A percentile compares a stretch with the other conserved stretches of the same genome.
phyloP scores from a whole-genome alignment of 2,797 vertebrate species.

The Apodemus agrarius region DNA sequence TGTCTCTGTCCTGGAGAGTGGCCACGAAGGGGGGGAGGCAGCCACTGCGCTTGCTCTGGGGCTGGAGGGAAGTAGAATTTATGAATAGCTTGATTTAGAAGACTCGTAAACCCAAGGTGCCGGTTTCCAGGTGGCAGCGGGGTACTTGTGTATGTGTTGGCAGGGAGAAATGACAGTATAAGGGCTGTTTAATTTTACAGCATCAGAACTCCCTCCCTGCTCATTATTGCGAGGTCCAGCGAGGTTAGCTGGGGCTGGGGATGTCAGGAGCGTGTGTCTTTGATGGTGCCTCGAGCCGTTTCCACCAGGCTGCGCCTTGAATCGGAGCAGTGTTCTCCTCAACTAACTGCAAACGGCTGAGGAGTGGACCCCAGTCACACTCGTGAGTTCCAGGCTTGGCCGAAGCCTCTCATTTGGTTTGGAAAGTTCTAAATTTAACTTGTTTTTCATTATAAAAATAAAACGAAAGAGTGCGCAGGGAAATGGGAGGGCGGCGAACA shows the following conservation, averaged over 20 bases:
- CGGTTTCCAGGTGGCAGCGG: neutral
- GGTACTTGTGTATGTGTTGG: slow-evolving; percentile 66
- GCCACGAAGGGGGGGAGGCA: neutral
- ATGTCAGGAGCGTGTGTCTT: slow-evolving; percentile 38
- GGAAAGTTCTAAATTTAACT: slow-evolving; percentile 74
- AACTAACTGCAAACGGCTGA: slow-evolving; percentile 73
- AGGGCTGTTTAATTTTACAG: slow-evolving; percentile 61
- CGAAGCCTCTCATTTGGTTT: slow-evolving; percentile 32
- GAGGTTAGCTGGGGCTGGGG: slow-evolving; percentile 19
- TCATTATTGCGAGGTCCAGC: slow-evolving; percentile 32
- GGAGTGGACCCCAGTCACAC: slow-evolving; percentile 50
- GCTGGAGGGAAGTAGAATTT: neutral
- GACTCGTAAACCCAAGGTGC: slow-evolving; percentile 41
- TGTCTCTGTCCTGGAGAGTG: slow-evolving; percentile 43
- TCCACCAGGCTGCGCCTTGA: slow-evolving; percentile 53
- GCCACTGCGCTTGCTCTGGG: slow-evolving; percentile 44
- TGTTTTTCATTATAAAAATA: slow-evolving; percentile 68
- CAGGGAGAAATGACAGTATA: slow-evolving; percentile 42
- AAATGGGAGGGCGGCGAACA: slow-evolving; percentile 12
- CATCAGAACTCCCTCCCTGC: slow-evolving; percentile 25
- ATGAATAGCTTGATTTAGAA: slow-evolving; percentile 69
- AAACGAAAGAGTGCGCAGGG: neutral
- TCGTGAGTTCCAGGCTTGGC: neutral
- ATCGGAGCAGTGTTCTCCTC: slow-evolving; percentile 70
- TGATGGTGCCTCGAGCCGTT: slow-evolving; percentile 60